Base-by-base conservation (phyloP, 1,140 invertebrate species). In the Saccostrea cuccullata region DNA sequence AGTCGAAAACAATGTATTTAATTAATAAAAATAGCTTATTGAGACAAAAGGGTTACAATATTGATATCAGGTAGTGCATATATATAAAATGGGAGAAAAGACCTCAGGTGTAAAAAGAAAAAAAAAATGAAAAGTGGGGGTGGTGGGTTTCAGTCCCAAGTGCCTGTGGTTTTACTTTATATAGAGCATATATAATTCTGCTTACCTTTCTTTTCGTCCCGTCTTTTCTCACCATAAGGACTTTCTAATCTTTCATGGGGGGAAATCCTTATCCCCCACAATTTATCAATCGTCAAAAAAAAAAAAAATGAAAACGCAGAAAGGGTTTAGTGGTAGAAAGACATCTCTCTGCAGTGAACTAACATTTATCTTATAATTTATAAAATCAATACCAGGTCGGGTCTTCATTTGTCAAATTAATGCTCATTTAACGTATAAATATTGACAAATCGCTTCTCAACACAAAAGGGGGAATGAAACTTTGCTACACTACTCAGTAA, bases 331-430 rank as follows among this genome's bases (percentile, higher is more conserved):
- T 47, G 6, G 6, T 3, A 47, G 6, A 47, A 47, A 60, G 13
- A 60, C 58, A 60, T 60, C 13, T 60, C 15, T 60, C 11, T 20
- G 40, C 40, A 47, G 40, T 47, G 12, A 15, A 17, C 58, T 20
- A 60, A 60, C 70, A 73, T 73, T 73, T 73, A 30, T 73, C 70
- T 60, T 60, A 15, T 20, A 60, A 60, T 20, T 60, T 60, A 60
- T 60, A 60, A 20, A 60, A 60, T 60, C 58, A 60, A 60, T 60
- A 58, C 9, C 20, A 12, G 67, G 11, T 36, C 30, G 26, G 70
- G 70, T 9, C 70, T 73, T 73, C 70, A 73, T 73, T 73, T 73
- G 70, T 73, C 70, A 73, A 73, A 73, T 36, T 73, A 36, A 73
- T 73, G 30, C 30, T 73, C 36, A 73, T 30, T 73, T 30, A 73